Conservation (phyloP, 2,797 vertebrate genomes). For the Taeniopygia guttata region DNA sequence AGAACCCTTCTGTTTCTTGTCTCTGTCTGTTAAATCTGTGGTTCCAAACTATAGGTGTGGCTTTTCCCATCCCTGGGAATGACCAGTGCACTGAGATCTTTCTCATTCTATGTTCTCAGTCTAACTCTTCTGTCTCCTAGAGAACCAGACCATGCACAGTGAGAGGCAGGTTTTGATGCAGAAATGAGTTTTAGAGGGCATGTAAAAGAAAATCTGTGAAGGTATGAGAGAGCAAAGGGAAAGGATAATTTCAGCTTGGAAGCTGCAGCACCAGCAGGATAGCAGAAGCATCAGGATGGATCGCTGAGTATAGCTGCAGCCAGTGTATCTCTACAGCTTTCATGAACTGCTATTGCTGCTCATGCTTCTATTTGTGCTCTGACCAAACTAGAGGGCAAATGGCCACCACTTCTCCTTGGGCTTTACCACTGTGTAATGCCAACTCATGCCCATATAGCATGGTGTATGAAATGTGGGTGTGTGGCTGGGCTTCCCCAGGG, state of each 20-base stretch:
- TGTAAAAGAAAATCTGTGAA: not conserved
- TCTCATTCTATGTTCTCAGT: not conserved
- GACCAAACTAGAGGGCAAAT: not conserved
- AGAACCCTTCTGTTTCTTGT: rapidly evolving
- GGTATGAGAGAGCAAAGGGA: not conserved
- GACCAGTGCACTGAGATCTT: not conserved
- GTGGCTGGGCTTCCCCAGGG: rapidly evolving
- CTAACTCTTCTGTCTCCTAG: not conserved
- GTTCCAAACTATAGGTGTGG: not conserved
- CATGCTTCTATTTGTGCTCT: not conserved
- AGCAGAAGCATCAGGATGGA: rapidly evolving
- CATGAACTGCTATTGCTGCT: not conserved
- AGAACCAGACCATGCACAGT: not conserved
- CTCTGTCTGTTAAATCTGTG: not conserved
- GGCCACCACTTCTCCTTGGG: not conserved
- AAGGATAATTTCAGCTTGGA: not conserved
- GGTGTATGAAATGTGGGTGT: not conserved
- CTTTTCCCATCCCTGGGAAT: not conserved
- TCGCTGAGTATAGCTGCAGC: rapidly evolving
- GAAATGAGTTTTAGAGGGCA: not conserved
- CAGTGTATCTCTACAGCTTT: not conserved
- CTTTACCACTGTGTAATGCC: not conserved
- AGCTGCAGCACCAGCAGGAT: not conserved
- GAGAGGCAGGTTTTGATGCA: not conserved
- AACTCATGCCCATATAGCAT: not conserved